These are phyloP conservation scores for Grammomys surdaster DNA, from an alignment of 2,113 vertebrate species.

Conservation along the genomic window DNA sequence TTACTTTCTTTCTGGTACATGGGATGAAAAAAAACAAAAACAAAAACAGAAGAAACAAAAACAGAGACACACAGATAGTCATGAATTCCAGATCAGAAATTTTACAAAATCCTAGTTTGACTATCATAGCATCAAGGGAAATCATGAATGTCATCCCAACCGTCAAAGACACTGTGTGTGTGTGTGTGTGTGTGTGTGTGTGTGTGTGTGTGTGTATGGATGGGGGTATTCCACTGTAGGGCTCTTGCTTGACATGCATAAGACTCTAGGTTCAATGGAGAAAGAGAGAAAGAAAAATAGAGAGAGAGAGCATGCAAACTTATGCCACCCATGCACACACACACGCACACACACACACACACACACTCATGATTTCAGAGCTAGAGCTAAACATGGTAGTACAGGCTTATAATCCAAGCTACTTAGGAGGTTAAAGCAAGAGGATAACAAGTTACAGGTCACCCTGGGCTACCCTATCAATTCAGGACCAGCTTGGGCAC, in stretches of 20 bases:
- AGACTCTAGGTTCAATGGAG: neutral
- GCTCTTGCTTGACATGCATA: neutral
- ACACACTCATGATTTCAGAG: neutral
- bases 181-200: too few relatives aligned
- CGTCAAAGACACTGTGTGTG: neutral
- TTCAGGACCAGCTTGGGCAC: neutral
- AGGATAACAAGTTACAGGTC: neutral
- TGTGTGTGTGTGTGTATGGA: neutral
- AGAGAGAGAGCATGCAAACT: too few relatives aligned
- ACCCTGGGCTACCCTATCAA: neutral
- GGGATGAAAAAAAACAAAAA: neutral
- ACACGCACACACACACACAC: neutral
- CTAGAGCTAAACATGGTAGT: neutral
- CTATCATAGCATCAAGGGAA: neutral
- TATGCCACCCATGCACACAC: neutral
- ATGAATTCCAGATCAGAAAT: neutral
- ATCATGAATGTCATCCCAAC: neutral
- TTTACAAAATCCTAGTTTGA: neutral
- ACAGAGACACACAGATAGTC: neutral
- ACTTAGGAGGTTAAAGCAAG: neutral
- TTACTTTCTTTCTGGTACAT: conserved; percentile 23
- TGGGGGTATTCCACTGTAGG: neutral
- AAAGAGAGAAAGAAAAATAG: too few relatives aligned
- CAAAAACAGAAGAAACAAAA: neutral
- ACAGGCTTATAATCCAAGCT: neutral